A percentile compares a stretch with the other conserved stretches of the same genome.
These are phyloP conservation scores for Myotis vivesi DNA, from an alignment of 2,797 vertebrate genomes.

Conservation along the genomic window DNA sequence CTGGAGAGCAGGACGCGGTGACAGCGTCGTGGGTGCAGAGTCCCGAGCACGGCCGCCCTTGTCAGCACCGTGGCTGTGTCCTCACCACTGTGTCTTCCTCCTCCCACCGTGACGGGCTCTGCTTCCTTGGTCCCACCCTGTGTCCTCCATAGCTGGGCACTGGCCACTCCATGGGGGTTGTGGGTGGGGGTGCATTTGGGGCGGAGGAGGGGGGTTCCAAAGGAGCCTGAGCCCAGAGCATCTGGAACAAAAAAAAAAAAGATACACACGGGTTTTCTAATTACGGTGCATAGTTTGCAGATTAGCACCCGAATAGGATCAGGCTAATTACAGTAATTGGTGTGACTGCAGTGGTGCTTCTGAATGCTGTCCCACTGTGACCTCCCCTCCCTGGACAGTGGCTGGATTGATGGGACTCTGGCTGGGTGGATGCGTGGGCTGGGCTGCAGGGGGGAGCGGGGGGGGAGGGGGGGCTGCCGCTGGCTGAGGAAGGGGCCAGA, in stretches of 20 bases:
- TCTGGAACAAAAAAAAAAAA: not conserved
- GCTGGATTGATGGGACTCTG: slow-evolving; percentile 27
- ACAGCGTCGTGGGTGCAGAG: not conserved
- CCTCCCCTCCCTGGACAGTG: slow-evolving; percentile 33
- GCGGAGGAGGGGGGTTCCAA: not conserved
- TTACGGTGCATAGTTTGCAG: slow-evolving; percentile 67
- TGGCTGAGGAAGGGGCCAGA: not conserved
- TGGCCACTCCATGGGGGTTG: not conserved
- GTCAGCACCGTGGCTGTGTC: not conserved
- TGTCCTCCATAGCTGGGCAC: not conserved
- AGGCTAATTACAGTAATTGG: slow-evolving; percentile 73
- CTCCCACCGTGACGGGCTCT: no score
- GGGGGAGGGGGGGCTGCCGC: not conserved
- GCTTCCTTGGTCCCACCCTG: not conserved
- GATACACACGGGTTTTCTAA: slow-evolving; percentile 52
- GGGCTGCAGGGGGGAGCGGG: not conserved
- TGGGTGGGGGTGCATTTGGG: not conserved
- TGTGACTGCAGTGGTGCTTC: slow-evolving; percentile 62
- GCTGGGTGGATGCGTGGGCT: not conserved
- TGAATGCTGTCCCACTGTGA: slow-evolving; percentile 54
- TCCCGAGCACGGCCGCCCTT: not conserved
- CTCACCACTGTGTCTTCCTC: not conserved
- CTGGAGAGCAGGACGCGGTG: not conserved
- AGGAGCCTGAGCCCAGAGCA: slow-evolving; percentile 21
- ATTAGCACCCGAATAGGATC: slow-evolving; percentile 72